Conservation (phyloP, 2,797 vertebrate species). For the Oreonectes daqikongensis region DNA sequence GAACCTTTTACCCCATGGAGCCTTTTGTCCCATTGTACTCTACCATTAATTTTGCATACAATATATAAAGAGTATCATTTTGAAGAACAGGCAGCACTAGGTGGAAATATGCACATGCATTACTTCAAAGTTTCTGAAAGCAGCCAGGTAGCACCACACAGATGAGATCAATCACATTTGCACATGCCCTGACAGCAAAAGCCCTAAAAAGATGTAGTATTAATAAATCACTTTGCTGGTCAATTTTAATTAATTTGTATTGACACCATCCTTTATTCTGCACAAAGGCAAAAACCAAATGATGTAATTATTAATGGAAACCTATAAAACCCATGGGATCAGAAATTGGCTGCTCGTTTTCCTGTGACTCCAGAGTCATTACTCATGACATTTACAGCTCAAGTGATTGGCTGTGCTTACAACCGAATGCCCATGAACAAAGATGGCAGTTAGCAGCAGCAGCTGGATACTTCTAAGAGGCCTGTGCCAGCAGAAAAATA, state of each 20-base stretch:
- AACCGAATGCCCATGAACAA: background rate
- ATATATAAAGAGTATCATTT: too few species aligned
- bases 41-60: too few species aligned
- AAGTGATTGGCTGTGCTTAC: background rate
- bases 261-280: background rate
- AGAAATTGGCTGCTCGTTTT: background rate
- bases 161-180: background rate
- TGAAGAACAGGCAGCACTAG: background rate
- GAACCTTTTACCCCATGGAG: too few species aligned
- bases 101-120: background rate
- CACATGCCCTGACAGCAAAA: background rate
- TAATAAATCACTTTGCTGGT: too few species aligned
- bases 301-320: background rate
- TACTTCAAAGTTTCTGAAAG: background rate
- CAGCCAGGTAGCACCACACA: background rate
- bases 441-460: background rate
- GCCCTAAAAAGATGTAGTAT: too few species aligned
- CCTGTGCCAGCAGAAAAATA: background rate
- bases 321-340: background rate
- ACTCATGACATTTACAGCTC: background rate
- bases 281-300: background rate
- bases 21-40: too few species aligned
- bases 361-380: background rate
- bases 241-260: background rate
- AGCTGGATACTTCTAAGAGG: background rate